Evolutionary conservation across 2,113 vertebrate species (phyloP).

Genomic region (Pterocles gutturalis): DNA sequence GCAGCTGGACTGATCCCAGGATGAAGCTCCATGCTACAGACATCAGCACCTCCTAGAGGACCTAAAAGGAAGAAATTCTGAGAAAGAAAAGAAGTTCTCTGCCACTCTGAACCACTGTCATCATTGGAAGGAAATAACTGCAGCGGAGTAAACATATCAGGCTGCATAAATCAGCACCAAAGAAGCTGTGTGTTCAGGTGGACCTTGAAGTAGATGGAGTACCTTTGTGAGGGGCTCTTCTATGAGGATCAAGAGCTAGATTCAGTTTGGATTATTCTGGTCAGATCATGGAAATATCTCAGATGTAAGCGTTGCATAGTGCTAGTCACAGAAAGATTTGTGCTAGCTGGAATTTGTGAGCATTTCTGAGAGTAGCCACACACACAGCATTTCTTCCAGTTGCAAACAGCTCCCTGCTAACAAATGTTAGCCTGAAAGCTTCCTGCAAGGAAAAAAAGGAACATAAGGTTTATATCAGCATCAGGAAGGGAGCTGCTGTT

Average conservation of each 20-base stretch:
- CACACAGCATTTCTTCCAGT: background rate
- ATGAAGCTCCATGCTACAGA: background rate
- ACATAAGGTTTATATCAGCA: background rate
- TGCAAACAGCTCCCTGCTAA: background rate
- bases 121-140: background rate
- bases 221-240: background rate
- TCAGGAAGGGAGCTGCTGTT: background rate
- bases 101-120: background rate
- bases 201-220: background rate
- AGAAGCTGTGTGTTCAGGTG: background rate
- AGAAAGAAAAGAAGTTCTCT: background rate
- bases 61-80: background rate
- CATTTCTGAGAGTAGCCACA: background rate
- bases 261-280: background rate
- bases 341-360: background rate
- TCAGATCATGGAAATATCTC: background rate
- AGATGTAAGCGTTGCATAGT: background rate
- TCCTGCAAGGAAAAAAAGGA: background rate
- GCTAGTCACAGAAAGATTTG: background rate
- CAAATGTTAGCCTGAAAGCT: background rate
- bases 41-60: background rate
- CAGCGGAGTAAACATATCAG: background rate
- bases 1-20: background rate
- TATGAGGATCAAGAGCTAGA: background rate
- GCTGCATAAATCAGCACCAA: background rate